These are phyloP conservation scores for Ammodramus savannarum DNA, from an alignment of 2,113 vertebrate species.

Conservation along the genomic window DNA sequence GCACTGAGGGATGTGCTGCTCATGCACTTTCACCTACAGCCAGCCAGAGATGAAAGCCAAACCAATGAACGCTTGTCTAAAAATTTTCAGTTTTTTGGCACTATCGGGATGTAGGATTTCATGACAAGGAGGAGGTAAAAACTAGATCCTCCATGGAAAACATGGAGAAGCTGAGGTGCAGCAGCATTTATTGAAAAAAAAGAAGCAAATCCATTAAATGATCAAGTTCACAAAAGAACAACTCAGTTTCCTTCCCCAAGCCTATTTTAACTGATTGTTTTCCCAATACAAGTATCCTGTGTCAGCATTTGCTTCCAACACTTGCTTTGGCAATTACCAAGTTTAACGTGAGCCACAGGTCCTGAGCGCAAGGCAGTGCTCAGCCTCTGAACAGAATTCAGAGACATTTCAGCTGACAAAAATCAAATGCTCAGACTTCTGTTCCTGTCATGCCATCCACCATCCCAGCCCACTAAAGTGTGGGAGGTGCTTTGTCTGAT, in stretches of 20 bases:
- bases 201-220: neutral
- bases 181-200: neutral
- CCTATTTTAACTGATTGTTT: neutral
- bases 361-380: neutral
- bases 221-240: neutral
- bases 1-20: neutral
- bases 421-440: neutral
- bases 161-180: neutral
- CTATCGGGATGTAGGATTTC: neutral
- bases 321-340: neutral
- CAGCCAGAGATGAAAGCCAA: neutral
- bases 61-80: neutral
- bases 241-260: neutral
- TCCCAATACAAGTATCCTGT: neutral
- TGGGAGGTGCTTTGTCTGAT: neutral
- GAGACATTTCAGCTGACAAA: neutral
- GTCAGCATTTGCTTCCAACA: neutral
- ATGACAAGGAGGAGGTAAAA: neutral
- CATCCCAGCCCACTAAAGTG: accelerated
- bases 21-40: neutral
- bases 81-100: neutral
- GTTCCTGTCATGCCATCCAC: neutral
- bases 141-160: neutral
- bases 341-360: accelerated
- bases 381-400: neutral